Evolutionary conservation across 2,888 invertebrate species (phyloP).

Genomic region (Himalopsyche kuldschensis): DNA sequence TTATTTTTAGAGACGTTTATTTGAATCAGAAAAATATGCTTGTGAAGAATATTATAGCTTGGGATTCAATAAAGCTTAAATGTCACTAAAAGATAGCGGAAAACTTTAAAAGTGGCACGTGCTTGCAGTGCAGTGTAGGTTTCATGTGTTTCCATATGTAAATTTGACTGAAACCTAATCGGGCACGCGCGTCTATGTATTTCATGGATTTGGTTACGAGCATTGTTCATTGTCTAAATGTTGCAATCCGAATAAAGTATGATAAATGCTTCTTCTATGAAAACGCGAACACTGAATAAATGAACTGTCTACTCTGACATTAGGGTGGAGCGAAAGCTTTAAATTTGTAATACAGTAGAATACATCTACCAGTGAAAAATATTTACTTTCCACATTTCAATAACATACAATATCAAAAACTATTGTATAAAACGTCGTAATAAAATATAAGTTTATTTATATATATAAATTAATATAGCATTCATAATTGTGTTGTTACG

Average conservation of each 20-base stretch:
- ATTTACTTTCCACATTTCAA: no score
- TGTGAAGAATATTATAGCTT: conserved; percentile 2
- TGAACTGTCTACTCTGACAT: neutral
- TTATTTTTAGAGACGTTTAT: no score
- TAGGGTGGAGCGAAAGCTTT: neutral
- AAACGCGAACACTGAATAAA: neutral
- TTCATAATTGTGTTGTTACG: no score
- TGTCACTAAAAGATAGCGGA: neutral
- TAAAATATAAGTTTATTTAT: no score
- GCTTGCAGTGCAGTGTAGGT: neutral
- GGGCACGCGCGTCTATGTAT: conserved; percentile 9
- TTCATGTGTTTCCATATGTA: conserved; percentile 16
- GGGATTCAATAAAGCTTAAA: conserved; percentile 26
- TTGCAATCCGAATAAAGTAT: conserved; percentile 2
- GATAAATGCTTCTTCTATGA: neutral
- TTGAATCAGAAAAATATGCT: neutral
- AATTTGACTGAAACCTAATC: conserved; percentile 17
- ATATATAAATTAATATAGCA: no score
- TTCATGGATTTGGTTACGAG: neutral
- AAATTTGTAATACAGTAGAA: neutral
- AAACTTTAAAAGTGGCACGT: conserved; percentile 15
- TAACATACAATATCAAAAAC: no score
- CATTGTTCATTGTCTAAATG: conserved; percentile 1
- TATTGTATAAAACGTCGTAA: no score
- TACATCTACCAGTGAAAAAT: no score